A percentile compares a stretch with the other conserved stretches of the same genome.
Conservation (phyloP, 2,888 invertebrate genomes). For the Stramonita haemastoma region DNA sequence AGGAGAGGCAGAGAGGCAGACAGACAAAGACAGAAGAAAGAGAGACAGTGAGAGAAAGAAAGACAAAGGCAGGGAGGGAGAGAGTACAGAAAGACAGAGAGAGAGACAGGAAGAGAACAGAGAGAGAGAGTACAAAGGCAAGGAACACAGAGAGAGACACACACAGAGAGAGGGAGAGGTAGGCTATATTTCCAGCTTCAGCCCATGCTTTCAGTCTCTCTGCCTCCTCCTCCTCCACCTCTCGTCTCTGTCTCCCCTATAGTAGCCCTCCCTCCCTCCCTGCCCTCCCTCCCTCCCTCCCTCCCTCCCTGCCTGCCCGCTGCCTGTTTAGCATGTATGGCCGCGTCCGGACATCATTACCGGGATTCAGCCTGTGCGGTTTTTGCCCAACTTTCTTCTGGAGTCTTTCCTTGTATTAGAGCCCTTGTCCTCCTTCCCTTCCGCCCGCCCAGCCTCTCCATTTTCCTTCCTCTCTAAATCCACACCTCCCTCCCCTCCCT, state of each 20-base stretch:
- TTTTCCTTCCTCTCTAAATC: neutral
- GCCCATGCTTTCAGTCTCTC: neutral
- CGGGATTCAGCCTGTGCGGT: neutral
- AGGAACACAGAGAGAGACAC: too few species aligned
- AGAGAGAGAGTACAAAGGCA: too few species aligned
- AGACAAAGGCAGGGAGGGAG: neutral
- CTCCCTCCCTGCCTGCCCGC: neutral
- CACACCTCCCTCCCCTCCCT: too few species aligned
- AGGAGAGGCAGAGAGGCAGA: too few species aligned
- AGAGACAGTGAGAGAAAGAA: neutral
- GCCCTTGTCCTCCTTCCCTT: neutral
- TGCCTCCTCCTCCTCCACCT: neutral
- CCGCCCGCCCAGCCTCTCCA: neutral
- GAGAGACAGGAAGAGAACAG: neutral
- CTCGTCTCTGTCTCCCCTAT: too few species aligned
- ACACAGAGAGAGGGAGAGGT: too few species aligned
- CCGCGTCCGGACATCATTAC: slow-evolving; percentile 12
- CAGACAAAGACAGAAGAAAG: neutral
- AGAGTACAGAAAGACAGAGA: neutral
- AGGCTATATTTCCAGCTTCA: too few species aligned
- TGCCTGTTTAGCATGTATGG: slow-evolving; percentile 18
- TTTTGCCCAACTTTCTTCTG: neutral
- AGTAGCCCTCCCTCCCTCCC: neutral
- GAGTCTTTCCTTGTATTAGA: neutral
- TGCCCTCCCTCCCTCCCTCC: neutral